Base-by-base conservation (phyloP, 2,888 invertebrate species). In the Drosophila rubida region DNA sequence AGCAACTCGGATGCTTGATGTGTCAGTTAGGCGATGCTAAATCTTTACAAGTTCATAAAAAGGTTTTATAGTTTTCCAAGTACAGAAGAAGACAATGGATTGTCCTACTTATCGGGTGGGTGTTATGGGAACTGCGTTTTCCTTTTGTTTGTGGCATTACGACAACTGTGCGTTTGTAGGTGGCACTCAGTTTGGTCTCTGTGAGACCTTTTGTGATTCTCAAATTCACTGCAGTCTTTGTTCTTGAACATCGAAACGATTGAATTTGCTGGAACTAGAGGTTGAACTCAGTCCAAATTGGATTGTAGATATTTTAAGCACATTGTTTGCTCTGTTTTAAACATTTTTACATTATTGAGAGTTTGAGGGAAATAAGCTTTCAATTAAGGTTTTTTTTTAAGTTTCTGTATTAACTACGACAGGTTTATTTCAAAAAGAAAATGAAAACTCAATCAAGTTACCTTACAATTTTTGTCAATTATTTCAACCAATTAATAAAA, bases 21-120 rank as follows among this genome's bases (percentile, higher is more conserved):
- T 53, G 51, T 53, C 41, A 41, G 41, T 53, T 53, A 22, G 19
- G 5, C 41, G 19, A 9, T 30, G 64, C 37, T 46, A 27, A 35
- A 32, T 53, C 27, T 11, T 41, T 23, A 45, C 71, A 65, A 45
- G 64, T 70, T 46, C 30, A 70, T 30, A 55, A 48, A 39, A 46
- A 11, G 42, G 46, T 55, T 48, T 32, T 37, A 27, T 32, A 14
- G 49, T 35, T 44, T 65, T 61, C 61, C 51, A 30, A 64, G 42
- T 42, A 42, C 13, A 9, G 4, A 11, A 13, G 11, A 19, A 35
- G 9, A 49, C 48, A 35, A 53, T 45, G 27, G 41, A 27, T 30
- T 19, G 41, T 19, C 1, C 16, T 19, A 9, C 22, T 14, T 13
- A 9, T 27, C 19, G 13, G 9, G 30, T 53, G 51, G 41, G 19